Evolutionary conservation across 1,140 invertebrate genomes (phyloP).

Genomic region (Heliconius melpomene): DNA sequence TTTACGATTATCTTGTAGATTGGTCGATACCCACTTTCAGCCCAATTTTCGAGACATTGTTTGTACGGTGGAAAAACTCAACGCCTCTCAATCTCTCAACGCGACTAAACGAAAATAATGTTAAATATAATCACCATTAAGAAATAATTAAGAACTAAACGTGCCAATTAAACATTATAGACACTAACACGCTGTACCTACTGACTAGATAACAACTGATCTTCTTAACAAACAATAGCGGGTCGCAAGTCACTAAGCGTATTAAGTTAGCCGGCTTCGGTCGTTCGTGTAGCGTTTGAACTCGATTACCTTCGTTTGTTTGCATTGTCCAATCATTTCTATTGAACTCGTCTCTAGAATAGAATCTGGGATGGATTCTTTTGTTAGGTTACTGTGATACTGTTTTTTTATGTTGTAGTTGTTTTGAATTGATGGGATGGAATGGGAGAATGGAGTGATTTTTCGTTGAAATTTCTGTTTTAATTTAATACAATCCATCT

Average conservation of each 20-base stretch:
- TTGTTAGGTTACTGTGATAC: background rate
- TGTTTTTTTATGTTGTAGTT: background rate
- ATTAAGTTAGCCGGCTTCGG: slow-evolving; percentile 26
- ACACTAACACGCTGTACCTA: background rate
- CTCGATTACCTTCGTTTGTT: slow-evolving; percentile 16
- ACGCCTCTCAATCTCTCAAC: no score
- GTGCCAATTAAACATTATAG: background rate
- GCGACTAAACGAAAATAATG: no score
- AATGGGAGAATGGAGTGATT: no score
- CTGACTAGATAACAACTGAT: background rate
- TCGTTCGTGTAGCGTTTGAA: slow-evolving; percentile 18
- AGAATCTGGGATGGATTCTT: background rate
- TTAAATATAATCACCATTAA: no score
- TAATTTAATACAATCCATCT: no score
- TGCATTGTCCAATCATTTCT: slow-evolving; percentile 11
- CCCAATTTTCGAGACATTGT: no score
- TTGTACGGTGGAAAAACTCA: no score
- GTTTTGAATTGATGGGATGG: background rate
- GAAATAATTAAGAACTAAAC: background rate
- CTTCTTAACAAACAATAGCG: slow-evolving; percentile 15
- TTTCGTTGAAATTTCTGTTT: no score
- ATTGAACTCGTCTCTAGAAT: background rate
- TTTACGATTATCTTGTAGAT: no score
- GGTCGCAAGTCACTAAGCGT: slow-evolving; percentile 24
- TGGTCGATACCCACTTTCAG: no score